Evolutionary conservation across 2,888 invertebrate genomes (phyloP), one percentile per base, ranked within the genome.

Genomic region (Watsonalla cultraria): DNA sequence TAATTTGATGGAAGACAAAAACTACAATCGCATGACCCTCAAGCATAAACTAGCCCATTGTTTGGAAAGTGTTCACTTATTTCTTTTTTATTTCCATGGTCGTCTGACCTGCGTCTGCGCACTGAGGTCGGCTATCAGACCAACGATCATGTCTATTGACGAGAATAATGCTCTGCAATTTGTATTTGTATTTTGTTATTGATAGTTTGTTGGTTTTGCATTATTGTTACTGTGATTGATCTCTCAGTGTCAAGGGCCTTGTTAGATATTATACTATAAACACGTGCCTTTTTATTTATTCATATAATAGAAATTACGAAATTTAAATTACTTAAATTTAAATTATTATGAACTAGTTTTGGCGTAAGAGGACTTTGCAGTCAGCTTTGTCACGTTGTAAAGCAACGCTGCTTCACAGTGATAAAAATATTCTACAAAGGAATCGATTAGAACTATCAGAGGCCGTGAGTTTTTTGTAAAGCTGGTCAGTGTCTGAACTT

Each of bases 81-180:
- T 78, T 80, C 79, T 78, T 76, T 78, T 82, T 84, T 81, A 42
- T 11, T 42, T 42, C 42, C 82, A 82, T 82, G 42, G 42, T 62
- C 63, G 61, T 63, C 61, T 84, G 84, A 86, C 86, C 87, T 74
- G 69, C 61, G 66, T 68, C 74, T 74, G 71, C 70, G 72, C 66
- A 56, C 58, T 58, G 75, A 81, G 85, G 85, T 84, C 82, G 64
- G 47, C 62, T 80, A 81, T 84, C 81, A 69, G 80, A 84, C 84
- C 72, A 64, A 67, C 73, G 78, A 80, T 81, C 82, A 75, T 72
- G 72, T 68, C 72, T 78, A 74, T 76, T 71, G 78, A 76, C 77
- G 70, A 70, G 65, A 73, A 78, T 49, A 49, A 68, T 64, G 68
- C 64, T 54, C 61, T 58, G 62, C 62, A 59, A 66, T 66, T 64